Evolutionary conservation across 2,797 vertebrate species (phyloP), one percentile per base, ranked within the genome.

Genomic region (Merluccius polli): DNA sequence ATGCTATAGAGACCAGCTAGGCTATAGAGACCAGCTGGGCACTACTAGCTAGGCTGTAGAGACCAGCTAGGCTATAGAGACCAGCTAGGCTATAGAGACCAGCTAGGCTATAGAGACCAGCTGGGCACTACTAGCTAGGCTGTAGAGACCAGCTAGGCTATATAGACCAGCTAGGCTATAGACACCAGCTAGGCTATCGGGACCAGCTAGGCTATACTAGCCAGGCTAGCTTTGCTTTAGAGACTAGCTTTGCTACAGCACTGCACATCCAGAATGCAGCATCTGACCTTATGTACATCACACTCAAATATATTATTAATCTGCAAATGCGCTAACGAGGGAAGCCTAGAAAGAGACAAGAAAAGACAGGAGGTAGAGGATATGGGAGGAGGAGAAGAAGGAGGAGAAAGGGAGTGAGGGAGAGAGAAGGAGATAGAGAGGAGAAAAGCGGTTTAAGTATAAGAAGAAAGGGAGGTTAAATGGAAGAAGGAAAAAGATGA

Each of bases 241-340:
- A 35, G 33, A 38, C 52, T 59, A 24, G 52, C 52, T 59, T 59
- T n/a, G 52, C 21, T 59, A n/a, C 21, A 59, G 52, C 52, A n/a
- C 52, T 24, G n/a, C 52, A 59, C 52, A 24, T 8, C 5, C 52
- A 59, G 21, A 85, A 69, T 65, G 67, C 72, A 84, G 86, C 87
- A 85, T 88, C 91, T 92, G 90, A 91, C 90, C 91, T 90, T 86
- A 86, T 90, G 89, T 87, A 89, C 88, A 89, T 92, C 90, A 2
- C 84, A 87, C 84, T 82, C 87, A 78, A 85, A 94, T 94, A 86
- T 87, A 92, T 94, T 90, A 93, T 94, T 93, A 85, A 94, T 92
- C 84, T 79, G 79, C 83, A 86, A 80, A 75, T 79, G 84, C 86
- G 88, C 85, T 92, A 91, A 91, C 87, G 85, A 89, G 82, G 78